Evolutionary conservation across 1,140 invertebrate species (phyloP), one percentile per base, ranked within the genome.

Genomic region (Maniola jurtina): DNA sequence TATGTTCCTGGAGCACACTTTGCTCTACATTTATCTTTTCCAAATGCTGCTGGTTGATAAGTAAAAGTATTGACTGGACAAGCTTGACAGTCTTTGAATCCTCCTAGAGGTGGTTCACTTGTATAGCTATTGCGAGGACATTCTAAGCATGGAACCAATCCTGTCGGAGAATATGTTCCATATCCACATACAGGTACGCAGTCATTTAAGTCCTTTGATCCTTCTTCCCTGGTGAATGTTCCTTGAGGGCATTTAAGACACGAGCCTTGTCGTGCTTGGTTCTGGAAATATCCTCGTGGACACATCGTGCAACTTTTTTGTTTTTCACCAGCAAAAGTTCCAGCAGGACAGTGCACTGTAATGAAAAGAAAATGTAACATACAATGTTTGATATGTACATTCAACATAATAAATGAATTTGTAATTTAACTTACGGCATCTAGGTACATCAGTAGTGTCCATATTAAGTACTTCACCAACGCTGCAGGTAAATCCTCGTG

Each of bases 131-230:
- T 98, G 68, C 96, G 93, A 1, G 98, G 97, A 92, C 98, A 99
- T 86, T 99, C 97, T 54, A 99, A 91, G 80, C 98, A 99, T 13
- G 98, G 98, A 35, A 99, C 97, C 54, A 99, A 89, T 52, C 98
- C 98, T 52, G 97, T 98, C 34, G 97, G 96, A 2, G 97, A 98
- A 86, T 98, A 99, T 34, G 98, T 99, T 69, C 98, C 98, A 83
- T 96, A 98, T 8, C 98, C 98, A 83, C 98, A 99, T 36, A 99
- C 97, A 7, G 98, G 97, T 63, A 97, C 92, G 85, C 97, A 98
- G 73, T 97, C 96, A 35, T 93, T 92, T 25, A 96, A 91, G 61
- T 94, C 93, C 82, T 97, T 97, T 0, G 96, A 96, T 40, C 97
- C 98, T 92, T 98, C 94, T 91, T 98, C 96, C 78, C 94, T 93